These are phyloP conservation scores for Odontesthes bonariensis DNA, from an alignment of 2,113 vertebrate genomes.

Conservation along the genomic window DNA sequence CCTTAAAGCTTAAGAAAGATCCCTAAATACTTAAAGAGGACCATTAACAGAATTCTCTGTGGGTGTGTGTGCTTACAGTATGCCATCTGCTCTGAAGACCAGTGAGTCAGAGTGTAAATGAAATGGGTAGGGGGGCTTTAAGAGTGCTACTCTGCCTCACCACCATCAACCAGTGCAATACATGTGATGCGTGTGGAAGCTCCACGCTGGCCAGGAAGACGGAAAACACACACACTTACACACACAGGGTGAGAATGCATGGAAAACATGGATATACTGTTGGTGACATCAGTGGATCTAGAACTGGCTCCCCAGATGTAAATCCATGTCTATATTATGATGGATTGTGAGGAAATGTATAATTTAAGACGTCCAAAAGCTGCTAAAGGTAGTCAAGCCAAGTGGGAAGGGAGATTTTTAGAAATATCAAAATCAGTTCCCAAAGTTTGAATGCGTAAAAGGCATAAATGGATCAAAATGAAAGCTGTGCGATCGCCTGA, in stretches of 20 bases:
- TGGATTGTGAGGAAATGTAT: not conserved
- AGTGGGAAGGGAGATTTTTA: not conserved
- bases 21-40: conserved; percentile 57
- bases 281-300: not conserved
- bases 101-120: conserved; percentile 50
- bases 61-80: conserved; percentile 9
- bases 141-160: conserved; percentile 27
- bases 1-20: conserved; percentile 50
- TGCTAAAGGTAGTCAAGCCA: not conserved
- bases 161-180: conserved; percentile 17
- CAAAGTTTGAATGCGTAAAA: not conserved
- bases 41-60: conserved; percentile 49
- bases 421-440: not conserved
- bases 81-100: conserved; percentile 62
- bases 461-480: not conserved
- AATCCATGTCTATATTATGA: not conserved
- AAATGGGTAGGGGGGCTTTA: conserved; percentile 54
- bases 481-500: too few species aligned
- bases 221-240: conserved; percentile 39
- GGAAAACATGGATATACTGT: not conserved
- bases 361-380: not conserved
- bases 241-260: not conserved
- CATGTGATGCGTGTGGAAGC: conserved; percentile 39
- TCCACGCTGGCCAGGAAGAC: conserved; percentile 75
- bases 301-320: not conserved